Base-by-base conservation (phyloP, 2,797 vertebrate genomes). In the Takifugu ocellatus region DNA sequence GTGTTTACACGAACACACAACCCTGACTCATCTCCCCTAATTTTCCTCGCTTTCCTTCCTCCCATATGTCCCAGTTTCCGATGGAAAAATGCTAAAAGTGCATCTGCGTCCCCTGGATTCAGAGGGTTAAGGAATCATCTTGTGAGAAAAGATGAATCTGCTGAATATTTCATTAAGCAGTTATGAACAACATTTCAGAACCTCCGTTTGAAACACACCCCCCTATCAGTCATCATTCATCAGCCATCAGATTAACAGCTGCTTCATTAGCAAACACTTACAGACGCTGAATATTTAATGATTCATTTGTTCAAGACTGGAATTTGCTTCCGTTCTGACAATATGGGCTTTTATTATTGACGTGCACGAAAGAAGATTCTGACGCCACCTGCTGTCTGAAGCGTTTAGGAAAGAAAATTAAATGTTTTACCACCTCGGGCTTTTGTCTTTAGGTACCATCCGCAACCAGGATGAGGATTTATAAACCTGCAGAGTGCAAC, bases 81-180 rank as follows among this genome's bases (percentile, higher is more conserved):
- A 21, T 56, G 49, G 50, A 54, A 56, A 66, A 64, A 78, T 77
- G 78, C 56, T 56, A 75, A 59, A 79, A 54, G 52, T 55, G 55
- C 63, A 62, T 26, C 53, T 36, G 24, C 15, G 44, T 63, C 59
- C 46, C 54, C 49, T 9, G 15, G 25, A 42, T 72, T 46, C 39
- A 58, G 63, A 56, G 17, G 14, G 63, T 57, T 53, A 66, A 75
- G 68, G 3, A 51, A 75, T 72, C 81, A 68, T 72, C 21, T 74
- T 60, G 76, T 3, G 55, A 33, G 3, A 11, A 55, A 60, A 66
- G 66, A 66, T 25, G 48, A 45, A 59, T 59, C 57, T 69, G 50
- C 49, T 85, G 61, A 84, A 88, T 86, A 77, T 85, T 88, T 86
- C 51, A 87, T 84, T 31, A 56, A 49, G 63, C 54, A 51, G 54